These are phyloP conservation scores for Hydropsyche betteni DNA, from an alignment of 2,888 invertebrate species.

Conservation along the genomic window DNA sequence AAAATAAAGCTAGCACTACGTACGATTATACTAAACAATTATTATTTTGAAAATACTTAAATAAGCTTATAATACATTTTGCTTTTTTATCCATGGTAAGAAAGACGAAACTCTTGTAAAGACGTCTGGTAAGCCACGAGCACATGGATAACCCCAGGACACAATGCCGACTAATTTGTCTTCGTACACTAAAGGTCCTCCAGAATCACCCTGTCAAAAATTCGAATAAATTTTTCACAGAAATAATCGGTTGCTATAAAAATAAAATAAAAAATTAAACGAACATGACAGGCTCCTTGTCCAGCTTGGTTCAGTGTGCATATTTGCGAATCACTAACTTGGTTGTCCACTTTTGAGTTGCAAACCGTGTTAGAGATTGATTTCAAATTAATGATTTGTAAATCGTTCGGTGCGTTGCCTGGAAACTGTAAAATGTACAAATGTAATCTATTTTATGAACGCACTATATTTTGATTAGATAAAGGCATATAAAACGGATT, in stretches of 20 bases:
- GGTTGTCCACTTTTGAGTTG: neutral
- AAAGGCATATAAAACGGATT: too few relatives aligned
- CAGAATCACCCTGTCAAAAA: slow-evolving; percentile 63
- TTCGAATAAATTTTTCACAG: slow-evolving; percentile 9
- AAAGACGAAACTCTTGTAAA: slow-evolving; percentile 63
- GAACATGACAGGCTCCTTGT: slow-evolving; percentile 20
- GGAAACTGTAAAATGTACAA: slow-evolving; percentile 23
- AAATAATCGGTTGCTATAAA: neutral
- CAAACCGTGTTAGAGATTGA: neutral
- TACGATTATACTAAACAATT: too few relatives aligned
- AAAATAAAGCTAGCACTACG: too few relatives aligned
- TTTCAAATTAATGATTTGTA: slow-evolving; percentile 7
- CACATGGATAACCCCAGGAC: slow-evolving; percentile 67
- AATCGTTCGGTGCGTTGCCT: neutral
- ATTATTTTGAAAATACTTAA: too few relatives aligned
- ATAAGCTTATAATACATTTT: slow-evolving; percentile 5
- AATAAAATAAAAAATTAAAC: neutral
- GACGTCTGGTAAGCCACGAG: slow-evolving; percentile 65
- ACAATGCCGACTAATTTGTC: slow-evolving; percentile 61
- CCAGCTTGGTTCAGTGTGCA: neutral
- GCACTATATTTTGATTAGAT: too few relatives aligned
- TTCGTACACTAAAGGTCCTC: slow-evolving; percentile 62
- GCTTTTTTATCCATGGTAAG: slow-evolving; percentile 59
- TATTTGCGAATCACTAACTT: neutral
- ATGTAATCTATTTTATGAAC: neutral